Evolutionary conservation across 1,140 invertebrate genomes (phyloP), one percentile per base, ranked within the genome.

Genomic region (Zelostemma sp.): DNA sequence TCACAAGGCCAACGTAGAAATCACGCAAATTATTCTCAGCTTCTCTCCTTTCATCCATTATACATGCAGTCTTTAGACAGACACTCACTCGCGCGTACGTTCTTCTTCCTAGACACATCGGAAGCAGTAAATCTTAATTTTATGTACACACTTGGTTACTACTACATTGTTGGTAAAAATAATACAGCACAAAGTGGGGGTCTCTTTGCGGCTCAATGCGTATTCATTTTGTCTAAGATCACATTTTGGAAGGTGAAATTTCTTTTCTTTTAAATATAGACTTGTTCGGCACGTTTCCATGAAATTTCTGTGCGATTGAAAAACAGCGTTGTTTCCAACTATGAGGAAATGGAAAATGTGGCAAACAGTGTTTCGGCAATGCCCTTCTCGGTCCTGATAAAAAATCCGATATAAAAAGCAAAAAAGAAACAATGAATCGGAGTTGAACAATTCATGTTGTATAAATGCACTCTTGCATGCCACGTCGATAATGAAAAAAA

Each of bases 1-100:
- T 25, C 78, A 68, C 78, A 84, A 85, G 81, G 81, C 83, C 81
- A 82, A 80, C 74, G 75, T 82, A 83, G 72, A 82, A 83, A 83
- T 83, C 81, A 81, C 82, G 82, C 79, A 76, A 80, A 81, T n/a
- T n/a, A n/a, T n/a, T n/a, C 70, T 75, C 72, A 76, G 70, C 72
- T 75, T 71, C 68, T 63, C 58, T 72, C 58, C 65, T 35, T 62
- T 65, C 53, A 50, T 15, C 6, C 25, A 53, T 56, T 70, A 38
- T 40, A 63, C 21, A 60, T 61, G n/a, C n/a, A 51, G 38, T 72
- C 62, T 70, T 69, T 74, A 68, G 71, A 74, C 54, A 68, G 73
- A 73, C 57, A 76, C 57, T 75, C 64, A 63, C 51, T 49, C 45
- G 56, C 62, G 43, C n/a, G n/a, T n/a, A n/a, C n/a, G n/a, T n/a